phyloP scores from a whole-genome alignment of 1,140 invertebrate genomes.

The Artemia franciscana region DNA sequence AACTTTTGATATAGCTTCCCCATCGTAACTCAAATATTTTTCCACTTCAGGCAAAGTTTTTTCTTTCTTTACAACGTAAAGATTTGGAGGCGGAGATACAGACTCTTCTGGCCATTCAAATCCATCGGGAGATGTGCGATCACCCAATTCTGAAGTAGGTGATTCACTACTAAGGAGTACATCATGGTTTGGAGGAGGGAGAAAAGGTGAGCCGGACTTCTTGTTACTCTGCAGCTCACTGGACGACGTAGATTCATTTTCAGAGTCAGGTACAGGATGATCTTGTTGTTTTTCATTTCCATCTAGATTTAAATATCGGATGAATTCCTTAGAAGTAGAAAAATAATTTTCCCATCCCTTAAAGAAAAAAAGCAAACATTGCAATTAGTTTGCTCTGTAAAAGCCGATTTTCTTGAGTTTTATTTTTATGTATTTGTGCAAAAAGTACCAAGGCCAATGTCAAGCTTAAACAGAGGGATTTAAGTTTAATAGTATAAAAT shows the following conservation, averaged over 20 bases:
- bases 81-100: conserved; percentile 2
- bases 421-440: no score
- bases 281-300: no score
- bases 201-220: not conserved
- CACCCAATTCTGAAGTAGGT: conserved; percentile 31
- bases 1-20: not conserved
- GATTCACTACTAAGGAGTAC: not conserved
- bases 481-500: no score
- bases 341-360: no score
- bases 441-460: no score
- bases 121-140: conserved; percentile 49
- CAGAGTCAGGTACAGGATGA: not conserved
- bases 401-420: no score
- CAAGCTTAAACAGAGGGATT: no score
- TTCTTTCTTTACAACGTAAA: not conserved
- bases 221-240: not conserved
- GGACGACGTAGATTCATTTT: not conserved
- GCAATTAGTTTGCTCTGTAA: no score
- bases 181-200: not conserved
- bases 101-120: conserved; percentile 19
- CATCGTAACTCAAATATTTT: not conserved
- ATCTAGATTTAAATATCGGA: no score
- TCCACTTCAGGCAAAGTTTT: not conserved
- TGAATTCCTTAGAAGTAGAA: no score
- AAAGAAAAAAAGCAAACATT: no score